A percentile compares a stretch with the other conserved stretches of the same genome.
These are phyloP conservation scores for Ceriagrion tenellum DNA, from an alignment of 2,888 invertebrate genomes.

Conservation along the genomic window DNA sequence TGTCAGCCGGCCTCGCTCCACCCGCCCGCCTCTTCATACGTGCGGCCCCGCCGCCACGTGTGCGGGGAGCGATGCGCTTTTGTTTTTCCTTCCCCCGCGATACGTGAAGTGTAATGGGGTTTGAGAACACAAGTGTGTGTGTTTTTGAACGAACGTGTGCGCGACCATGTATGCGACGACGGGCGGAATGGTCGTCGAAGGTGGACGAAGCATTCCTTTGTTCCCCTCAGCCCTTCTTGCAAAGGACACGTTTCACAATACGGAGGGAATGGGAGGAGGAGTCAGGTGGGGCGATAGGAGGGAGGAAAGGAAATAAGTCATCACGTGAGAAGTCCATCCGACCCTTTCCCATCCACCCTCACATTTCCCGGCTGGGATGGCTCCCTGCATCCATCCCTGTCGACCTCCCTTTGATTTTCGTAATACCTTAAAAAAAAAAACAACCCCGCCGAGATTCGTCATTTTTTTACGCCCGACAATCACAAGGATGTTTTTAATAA, in stretches of 20 bases:
- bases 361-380: neutral
- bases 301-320: neutral
- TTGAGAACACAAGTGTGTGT: too few relatives aligned
- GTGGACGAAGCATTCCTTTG: neutral
- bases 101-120: neutral
- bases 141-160: too few relatives aligned
- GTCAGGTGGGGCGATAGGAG: neutral
- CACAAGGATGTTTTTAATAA: neutral
- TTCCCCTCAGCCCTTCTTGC: neutral
- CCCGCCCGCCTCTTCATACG: neutral
- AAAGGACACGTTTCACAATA: neutral
- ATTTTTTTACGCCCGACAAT: neutral
- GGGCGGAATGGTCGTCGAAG: neutral
- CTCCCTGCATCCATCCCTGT: neutral
- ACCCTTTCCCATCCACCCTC: neutral
- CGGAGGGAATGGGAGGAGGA: neutral
- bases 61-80: neutral
- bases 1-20: neutral
- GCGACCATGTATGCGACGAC: neutral
- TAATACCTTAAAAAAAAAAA: constrained; percentile 2
- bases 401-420: neutral
- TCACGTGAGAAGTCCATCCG: neutral
- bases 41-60: neutral
- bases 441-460: neutral
- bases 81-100: neutral